Conservation (phyloP, 2,113 vertebrate species). For the Tinamus guttatus region DNA sequence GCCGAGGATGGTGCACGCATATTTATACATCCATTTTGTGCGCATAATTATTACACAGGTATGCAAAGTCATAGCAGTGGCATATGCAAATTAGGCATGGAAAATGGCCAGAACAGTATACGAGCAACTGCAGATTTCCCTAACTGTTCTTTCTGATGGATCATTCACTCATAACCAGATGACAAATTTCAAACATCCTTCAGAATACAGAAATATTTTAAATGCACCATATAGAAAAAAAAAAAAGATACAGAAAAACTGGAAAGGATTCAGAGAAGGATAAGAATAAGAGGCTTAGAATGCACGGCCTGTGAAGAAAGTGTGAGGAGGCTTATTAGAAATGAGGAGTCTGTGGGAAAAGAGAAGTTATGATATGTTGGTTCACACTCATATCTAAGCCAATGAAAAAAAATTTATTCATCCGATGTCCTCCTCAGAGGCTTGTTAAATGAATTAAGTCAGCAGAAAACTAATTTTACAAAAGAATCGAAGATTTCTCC, state of each 20-base stretch:
- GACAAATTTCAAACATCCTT: not conserved
- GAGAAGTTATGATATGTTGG: not conserved
- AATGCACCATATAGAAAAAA: not conserved
- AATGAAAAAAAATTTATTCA: not conserved
- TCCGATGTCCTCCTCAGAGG: not conserved
- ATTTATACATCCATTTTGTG: not conserved
- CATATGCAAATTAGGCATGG: not conserved
- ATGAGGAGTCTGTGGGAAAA: not conserved
- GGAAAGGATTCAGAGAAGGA: not conserved
- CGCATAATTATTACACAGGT: not conserved
- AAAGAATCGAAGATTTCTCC: not conserved
- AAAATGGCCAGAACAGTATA: not conserved
- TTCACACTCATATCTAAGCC: not conserved
- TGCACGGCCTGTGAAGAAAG: not conserved
- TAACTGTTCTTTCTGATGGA: not conserved
- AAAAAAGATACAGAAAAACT: not conserved
- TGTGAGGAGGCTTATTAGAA: not conserved
- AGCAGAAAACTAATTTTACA: not conserved
- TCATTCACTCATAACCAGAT: not conserved
- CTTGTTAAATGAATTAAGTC: not conserved
- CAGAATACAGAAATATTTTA: not conserved
- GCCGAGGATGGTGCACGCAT: not conserved
- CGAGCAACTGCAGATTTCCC: not conserved
- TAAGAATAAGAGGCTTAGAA: not conserved
- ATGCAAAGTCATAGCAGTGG: not conserved